These are phyloP conservation scores for Micropoecilia bifurca DNA, from an alignment of 2,797 vertebrate genomes.

Conservation along the genomic window DNA sequence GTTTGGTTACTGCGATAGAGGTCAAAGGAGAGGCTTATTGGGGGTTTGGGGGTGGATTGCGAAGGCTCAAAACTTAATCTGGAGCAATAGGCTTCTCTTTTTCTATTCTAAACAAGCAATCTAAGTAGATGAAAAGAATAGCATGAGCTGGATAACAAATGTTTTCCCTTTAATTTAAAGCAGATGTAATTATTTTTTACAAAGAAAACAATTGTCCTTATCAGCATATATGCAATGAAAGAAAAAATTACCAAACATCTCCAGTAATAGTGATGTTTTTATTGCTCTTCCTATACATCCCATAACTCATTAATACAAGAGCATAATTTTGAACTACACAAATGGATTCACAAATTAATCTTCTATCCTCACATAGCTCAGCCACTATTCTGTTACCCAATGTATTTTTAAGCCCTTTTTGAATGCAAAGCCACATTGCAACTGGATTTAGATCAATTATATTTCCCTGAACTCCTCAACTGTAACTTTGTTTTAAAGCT, in stretches of 20 bases:
- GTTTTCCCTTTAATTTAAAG: not conserved
- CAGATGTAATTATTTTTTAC: not conserved
- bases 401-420: not conserved
- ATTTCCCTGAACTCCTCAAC: not conserved
- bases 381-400: no score
- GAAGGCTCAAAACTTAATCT: constrained; percentile 61
- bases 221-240: not conserved
- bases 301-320: not conserved
- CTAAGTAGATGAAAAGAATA: not conserved
- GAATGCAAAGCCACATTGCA: not conserved
- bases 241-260: not conserved
- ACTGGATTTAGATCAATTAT: not conserved
- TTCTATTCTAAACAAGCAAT: constrained; percentile 18
- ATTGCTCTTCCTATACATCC: not conserved
- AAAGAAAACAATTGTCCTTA: not conserved
- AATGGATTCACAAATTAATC: not conserved
- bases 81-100: constrained; percentile 35
- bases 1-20: constrained; percentile 34
- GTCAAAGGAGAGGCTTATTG: constrained; percentile 45
- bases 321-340: not conserved
- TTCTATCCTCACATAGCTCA: not conserved
- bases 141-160: constrained; percentile 3
- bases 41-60: constrained; percentile 37
- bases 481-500: not conserved
- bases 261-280: not conserved